Conservation (phyloP, 1,140 invertebrate species). For the Chironomus striatipennis region DNA sequence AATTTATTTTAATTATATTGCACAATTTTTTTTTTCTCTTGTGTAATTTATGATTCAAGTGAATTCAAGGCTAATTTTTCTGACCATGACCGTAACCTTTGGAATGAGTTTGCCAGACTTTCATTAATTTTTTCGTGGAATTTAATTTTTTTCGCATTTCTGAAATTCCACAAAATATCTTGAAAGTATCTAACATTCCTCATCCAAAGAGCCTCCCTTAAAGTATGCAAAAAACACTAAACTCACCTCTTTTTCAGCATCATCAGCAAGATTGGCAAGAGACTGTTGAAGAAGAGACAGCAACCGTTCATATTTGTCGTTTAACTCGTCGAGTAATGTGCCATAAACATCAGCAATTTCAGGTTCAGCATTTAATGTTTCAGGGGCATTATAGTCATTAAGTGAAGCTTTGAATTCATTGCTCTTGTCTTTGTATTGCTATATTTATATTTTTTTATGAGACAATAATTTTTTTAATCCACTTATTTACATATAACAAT, state of each 20-base stretch:
- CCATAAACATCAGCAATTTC: conserved; percentile 69
- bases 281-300: conserved; percentile 39
- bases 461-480: neutral
- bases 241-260: neutral
- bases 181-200: too few species aligned
- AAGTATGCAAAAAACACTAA: neutral
- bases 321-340: conserved; percentile 72
- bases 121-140: too few species aligned
- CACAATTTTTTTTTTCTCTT: neutral
- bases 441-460: neutral
- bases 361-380: conserved; percentile 31
- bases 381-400: conserved; percentile 5
- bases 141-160: too few species aligned
- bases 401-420: neutral
- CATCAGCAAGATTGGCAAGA: neutral
- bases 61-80: conserved; percentile 12
- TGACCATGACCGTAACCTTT: neutral
- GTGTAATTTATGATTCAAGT: neutral
- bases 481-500: neutral
- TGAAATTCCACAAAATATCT: too few species aligned
- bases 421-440: neutral
- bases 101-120: too few species aligned
- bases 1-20: neutral
- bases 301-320: conserved; percentile 68
- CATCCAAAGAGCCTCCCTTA: too few species aligned